These are phyloP conservation scores for Orius insidiosus DNA, from an alignment of 1,140 invertebrate genomes.

Conservation along the genomic window DNA sequence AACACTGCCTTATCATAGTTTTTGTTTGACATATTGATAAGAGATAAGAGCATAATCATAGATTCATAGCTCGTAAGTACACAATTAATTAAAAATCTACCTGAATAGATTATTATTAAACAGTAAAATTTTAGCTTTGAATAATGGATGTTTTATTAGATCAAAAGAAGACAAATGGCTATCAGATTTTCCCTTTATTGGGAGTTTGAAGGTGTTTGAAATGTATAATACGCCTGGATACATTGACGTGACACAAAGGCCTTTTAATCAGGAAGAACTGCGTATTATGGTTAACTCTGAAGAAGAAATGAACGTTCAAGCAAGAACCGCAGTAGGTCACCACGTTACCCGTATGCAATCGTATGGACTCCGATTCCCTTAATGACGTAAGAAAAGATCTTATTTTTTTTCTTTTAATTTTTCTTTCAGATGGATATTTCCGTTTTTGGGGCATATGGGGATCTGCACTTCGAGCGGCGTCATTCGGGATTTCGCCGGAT, in stretches of 20 bases:
- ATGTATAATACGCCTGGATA: conserved; percentile 5
- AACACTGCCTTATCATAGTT: too few species aligned
- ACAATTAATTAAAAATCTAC: too few species aligned
- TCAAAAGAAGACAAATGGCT: too few species aligned
- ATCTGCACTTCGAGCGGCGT: conserved; percentile 83
- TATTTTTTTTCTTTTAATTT: not conserved
- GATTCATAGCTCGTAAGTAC: too few species aligned
- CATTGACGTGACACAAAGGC: conserved; percentile 6
- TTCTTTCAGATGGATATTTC: conserved; percentile 74
- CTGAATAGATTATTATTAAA: too few species aligned
- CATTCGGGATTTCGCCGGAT: conserved; percentile 94
- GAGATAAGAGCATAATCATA: too few species aligned
- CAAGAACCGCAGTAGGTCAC: not conserved
- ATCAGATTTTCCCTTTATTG: too few species aligned
- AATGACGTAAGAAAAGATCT: conserved; percentile 66
- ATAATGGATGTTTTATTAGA: too few species aligned
- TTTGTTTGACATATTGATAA: too few species aligned
- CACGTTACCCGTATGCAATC: conserved; percentile 75
- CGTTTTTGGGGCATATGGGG: conserved; percentile 97
- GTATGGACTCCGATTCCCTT: conserved; percentile 94
- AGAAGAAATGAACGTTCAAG: not conserved
- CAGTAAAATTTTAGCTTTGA: too few species aligned
- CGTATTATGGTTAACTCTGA: not conserved
- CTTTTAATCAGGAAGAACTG: not conserved
- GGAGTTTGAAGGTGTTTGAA: not conserved